phyloP scores from a whole-genome alignment of 2,113 vertebrate species.

The Takifugu flavidus region DNA sequence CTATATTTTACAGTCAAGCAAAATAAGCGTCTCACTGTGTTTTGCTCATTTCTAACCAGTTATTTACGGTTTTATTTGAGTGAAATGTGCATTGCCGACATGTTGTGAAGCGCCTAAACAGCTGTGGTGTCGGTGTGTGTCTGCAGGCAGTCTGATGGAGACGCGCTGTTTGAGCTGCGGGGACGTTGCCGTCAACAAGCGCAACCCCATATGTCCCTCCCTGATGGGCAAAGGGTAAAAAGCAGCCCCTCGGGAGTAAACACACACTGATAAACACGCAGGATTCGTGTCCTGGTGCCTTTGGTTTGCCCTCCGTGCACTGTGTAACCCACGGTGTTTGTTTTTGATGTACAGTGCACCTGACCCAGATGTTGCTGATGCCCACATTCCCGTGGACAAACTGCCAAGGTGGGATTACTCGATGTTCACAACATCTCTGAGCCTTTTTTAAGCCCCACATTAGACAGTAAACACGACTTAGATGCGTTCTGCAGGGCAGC shows the following conservation, averaged over 20 bases:
- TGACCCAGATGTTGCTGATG: conserved; percentile 78
- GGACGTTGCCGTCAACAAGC: conserved; percentile 80
- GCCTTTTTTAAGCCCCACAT: neutral
- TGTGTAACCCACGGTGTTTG: conserved; percentile 23
- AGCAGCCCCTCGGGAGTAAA: neutral
- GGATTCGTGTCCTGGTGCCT: conserved; percentile 2
- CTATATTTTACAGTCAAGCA: too few relatives aligned
- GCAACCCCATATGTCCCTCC: conserved; percentile 86
- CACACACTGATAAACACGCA: conserved; percentile 7
- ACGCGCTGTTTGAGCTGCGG: conserved; percentile 91
- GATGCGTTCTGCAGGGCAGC: neutral
- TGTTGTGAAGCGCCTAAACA: conserved; percentile 4
- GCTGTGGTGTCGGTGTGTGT: conserved; percentile 26
- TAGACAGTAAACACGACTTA: neutral
- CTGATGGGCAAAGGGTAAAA: conserved; percentile 88
- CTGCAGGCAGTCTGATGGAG: conserved; percentile 90
- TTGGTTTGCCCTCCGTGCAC: conserved; percentile 3
- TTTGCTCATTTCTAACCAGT: too few relatives aligned
- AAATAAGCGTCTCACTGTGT: too few relatives aligned
- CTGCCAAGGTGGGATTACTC: conserved; percentile 83
- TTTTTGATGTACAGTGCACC: conserved; percentile 75
- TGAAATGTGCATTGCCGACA: neutral
- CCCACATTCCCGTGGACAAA: conserved; percentile 82
- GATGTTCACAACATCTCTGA: conserved; percentile 1
- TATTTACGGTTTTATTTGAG: too few relatives aligned